phyloP scores from a whole-genome alignment of 2,888 invertebrate genomes.

The Anagyrus pseudococci region DNA sequence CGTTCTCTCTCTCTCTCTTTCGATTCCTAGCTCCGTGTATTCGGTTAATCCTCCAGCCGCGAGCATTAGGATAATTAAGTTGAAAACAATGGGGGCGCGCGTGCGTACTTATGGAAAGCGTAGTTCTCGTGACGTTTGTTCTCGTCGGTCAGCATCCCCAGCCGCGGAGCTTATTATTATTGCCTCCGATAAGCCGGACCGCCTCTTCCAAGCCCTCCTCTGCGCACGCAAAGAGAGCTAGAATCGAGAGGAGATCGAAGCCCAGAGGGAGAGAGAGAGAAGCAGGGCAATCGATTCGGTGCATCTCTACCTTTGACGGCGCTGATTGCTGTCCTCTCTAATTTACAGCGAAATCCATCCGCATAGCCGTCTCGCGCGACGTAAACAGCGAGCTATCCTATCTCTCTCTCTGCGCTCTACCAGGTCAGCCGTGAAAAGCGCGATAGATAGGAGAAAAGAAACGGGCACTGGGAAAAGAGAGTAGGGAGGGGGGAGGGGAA shows the following conservation, averaged over 20 bases:
- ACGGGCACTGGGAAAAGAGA: slow-evolving; percentile 2
- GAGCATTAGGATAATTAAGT: slow-evolving; percentile 38
- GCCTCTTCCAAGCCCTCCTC: too few species aligned
- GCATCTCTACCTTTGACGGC: slow-evolving; percentile 23
- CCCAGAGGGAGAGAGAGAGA: slow-evolving; percentile 12
- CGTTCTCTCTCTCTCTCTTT: background rate
- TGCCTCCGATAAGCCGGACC: too few species aligned
- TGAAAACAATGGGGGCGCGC: slow-evolving; percentile 7
- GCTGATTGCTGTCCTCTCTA: slow-evolving; percentile 33
- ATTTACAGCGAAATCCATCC: slow-evolving; percentile 46
- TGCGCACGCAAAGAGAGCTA: too few species aligned
- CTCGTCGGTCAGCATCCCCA: too few species aligned
- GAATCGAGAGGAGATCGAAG: too few species aligned
- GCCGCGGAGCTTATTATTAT: too few species aligned
- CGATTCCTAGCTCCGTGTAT: slow-evolving; percentile 5
- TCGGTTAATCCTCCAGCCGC: slow-evolving; percentile 22
- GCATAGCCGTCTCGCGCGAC: slow-evolving; percentile 37
- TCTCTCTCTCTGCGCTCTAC: background rate
- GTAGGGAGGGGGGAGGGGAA: background rate
- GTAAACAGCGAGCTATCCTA: slow-evolving; percentile 46
- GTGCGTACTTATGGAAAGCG: background rate
- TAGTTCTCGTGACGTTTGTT: background rate
- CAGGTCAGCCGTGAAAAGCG: background rate
- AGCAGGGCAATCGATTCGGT: slow-evolving; percentile 12
- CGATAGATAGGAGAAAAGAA: background rate